Conservation (phyloP, 2,888 invertebrate genomes). For the Zele albiditarsus region DNA sequence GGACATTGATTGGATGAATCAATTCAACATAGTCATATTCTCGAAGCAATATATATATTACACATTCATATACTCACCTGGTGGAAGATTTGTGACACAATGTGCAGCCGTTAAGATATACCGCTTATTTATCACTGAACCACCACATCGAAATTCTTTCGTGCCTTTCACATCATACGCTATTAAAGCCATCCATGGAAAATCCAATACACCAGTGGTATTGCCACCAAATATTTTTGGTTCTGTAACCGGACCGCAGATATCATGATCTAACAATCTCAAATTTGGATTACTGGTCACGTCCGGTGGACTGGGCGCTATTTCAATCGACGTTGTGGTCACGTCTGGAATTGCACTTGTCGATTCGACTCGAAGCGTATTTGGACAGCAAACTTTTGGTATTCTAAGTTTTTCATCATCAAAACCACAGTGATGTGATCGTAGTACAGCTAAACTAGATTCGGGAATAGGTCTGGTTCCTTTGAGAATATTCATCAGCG, state of each 20-base stretch:
- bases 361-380: neutral
- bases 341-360: neutral
- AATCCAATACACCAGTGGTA: slow-evolving; percentile 77
- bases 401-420: slow-evolving; percentile 67
- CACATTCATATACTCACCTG: slow-evolving; percentile 29
- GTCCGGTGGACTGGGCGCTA: slow-evolving; percentile 61
- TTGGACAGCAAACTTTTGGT: slow-evolving; percentile 72
- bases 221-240: slow-evolving; percentile 79
- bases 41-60: neutral
- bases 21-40: no score
- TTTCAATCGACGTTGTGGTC: neutral
- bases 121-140: slow-evolving; percentile 74
- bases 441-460: slow-evolving; percentile 61
- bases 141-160: slow-evolving; percentile 68
- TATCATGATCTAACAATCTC: slow-evolving; percentile 64
- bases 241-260: slow-evolving; percentile 76
- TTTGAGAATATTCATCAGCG: slow-evolving; percentile 62
- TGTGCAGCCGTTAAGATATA: slow-evolving; percentile 78
- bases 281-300: slow-evolving; percentile 71
- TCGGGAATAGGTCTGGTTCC: slow-evolving; percentile 57
- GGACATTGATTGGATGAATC: no score
- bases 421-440: slow-evolving; percentile 73
- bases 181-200: slow-evolving; percentile 86
- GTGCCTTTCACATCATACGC: slow-evolving; percentile 73
- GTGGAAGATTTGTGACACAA: slow-evolving; percentile 72